phyloP scores from a whole-genome alignment of 2,797 vertebrate genomes.

The Gymnopithys bicolor region DNA sequence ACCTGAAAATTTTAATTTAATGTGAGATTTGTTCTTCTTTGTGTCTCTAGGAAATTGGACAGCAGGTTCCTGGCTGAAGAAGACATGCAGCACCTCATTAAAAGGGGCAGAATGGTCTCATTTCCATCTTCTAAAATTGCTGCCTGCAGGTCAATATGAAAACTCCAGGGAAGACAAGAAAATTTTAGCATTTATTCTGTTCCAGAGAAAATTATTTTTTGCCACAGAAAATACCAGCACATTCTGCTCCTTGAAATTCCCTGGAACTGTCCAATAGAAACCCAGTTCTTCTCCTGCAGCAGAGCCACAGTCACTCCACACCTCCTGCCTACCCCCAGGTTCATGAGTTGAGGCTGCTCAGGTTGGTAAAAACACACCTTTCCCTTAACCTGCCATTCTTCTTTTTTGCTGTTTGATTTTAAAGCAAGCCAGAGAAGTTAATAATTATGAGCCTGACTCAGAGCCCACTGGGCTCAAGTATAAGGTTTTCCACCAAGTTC shows the following conservation, averaged over 20 bases:
- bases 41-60: neutral
- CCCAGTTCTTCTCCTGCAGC: neutral
- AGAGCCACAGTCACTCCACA: neutral
- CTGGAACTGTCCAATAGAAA: fast-evolving
- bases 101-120: neutral
- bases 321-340: neutral
- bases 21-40: neutral
- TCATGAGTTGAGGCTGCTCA: neutral
- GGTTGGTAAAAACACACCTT: neutral
- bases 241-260: neutral
- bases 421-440: neutral
- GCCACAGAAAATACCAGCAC: neutral
- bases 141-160: neutral
- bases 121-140: neutral
- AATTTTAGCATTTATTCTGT: neutral
- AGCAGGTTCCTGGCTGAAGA: fast-evolving
- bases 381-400: neutral
- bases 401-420: neutral
- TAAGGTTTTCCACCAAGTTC: neutral
- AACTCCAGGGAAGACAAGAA: neutral
- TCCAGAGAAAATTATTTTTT: neutral
- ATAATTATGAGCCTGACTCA: neutral
- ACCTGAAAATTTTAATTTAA: neutral
- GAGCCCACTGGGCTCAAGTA: neutral
- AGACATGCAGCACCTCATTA: neutral